phyloP scores from a whole-genome alignment of 2,113 vertebrate genomes.

The mouse (Mus musculus) region GRCm39 chr17:65208001-65208500 shows the following conservation, averaged over 20 bases:
- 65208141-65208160: not conserved
- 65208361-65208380: not conserved
- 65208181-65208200: not conserved
- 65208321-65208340: not conserved
- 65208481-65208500: not conserved
- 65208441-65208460: not conserved
- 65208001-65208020: not conserved
- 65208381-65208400: not conserved
- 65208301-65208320: not conserved
- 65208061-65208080: not conserved
- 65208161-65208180: not conserved
- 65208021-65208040: not conserved
- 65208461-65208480: not conserved
- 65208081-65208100: not conserved
- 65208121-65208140: not conserved
- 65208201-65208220: not conserved
- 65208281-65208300: not conserved
- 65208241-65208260: not conserved
- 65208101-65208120: no score
- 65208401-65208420: not conserved
- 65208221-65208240: not conserved
- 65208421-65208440: not conserved
- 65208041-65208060: not conserved
- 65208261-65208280: fast-evolving
- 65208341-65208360: not conserved